Conservation (phyloP, 2,797 vertebrate genomes). For the Hylomyscus alleni region DNA sequence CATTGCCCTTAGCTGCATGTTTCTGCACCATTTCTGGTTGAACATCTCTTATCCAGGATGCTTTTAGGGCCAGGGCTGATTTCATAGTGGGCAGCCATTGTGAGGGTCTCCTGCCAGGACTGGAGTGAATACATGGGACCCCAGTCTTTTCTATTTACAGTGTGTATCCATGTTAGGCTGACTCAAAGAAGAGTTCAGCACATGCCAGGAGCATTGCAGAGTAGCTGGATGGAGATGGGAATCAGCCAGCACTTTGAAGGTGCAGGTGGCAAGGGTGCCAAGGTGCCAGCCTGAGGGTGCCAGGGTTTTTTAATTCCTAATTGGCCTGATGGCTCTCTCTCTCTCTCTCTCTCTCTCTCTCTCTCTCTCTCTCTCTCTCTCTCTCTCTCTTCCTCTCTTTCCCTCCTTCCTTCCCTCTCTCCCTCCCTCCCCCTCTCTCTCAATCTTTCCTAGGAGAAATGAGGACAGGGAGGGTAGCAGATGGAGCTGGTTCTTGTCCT, state of each 20-base stretch:
- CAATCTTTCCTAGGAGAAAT: constrained; percentile 18
- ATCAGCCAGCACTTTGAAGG: not conserved
- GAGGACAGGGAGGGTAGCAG: constrained; percentile 8
- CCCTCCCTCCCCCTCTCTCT: too few relatives aligned
- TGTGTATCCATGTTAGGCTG: not conserved
- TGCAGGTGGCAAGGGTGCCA: constrained; percentile 59
- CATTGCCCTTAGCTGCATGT: not conserved
- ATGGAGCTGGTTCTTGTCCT: constrained; percentile 3
- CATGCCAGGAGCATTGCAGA: not conserved
- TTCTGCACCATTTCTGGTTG: constrained; percentile 5
- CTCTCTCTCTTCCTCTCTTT: not conserved
- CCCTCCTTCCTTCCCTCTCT: not conserved
- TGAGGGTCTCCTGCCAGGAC: not conserved
- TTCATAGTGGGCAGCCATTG: constrained; percentile 51
- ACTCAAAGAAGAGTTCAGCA: not conserved
- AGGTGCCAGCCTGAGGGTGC: constrained; percentile 61
- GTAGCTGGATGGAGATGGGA: fast-evolving
- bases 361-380: too few relatives aligned
- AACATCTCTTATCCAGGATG: constrained; percentile 51
- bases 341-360: too few relatives aligned
- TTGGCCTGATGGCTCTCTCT: not conserved
- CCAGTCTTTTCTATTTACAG: constrained; percentile 57
- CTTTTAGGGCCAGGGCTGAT: constrained; percentile 51
- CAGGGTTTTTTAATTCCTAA: constrained; percentile 68
- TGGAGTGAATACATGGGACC: not conserved